phyloP scores from a whole-genome alignment of 2,113 vertebrate species.

The Haplochromis burtoni region DNA sequence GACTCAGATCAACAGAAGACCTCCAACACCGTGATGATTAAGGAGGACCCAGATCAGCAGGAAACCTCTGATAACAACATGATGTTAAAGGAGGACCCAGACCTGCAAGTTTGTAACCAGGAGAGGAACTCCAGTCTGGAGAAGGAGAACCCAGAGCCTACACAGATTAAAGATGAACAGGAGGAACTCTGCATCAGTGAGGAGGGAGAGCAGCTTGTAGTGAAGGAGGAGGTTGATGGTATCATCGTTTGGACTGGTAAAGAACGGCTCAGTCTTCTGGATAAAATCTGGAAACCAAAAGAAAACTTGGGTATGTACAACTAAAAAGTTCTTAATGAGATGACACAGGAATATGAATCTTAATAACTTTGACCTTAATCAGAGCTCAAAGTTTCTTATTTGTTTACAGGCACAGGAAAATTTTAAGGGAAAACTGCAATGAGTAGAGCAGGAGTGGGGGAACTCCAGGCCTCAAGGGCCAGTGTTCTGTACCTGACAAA shows the following conservation, averaged over 20 bases:
- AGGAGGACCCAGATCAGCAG: not conserved
- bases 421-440: not conserved
- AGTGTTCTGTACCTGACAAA: not conserved
- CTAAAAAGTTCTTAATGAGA: not conserved
- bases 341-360: not conserved
- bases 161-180: not conserved
- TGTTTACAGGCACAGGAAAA: not conserved
- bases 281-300: not conserved
- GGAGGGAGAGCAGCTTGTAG: not conserved
- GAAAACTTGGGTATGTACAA: not conserved
- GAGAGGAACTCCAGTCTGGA: not conserved
- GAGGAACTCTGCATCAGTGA: not conserved
- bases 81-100: not conserved
- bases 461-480: not conserved
- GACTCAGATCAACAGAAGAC: rapidly evolving
- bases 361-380: not conserved
- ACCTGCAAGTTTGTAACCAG: not conserved
- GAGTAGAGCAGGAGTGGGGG: not conserved
- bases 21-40: rapidly evolving
- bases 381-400: not conserved
- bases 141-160: not conserved
- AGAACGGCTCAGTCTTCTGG: not conserved
- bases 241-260: not conserved
- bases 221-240: not conserved
- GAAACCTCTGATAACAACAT: not conserved